Base-by-base conservation (phyloP, 2,113 vertebrate species). In the Cinclus mexicanus region DNA sequence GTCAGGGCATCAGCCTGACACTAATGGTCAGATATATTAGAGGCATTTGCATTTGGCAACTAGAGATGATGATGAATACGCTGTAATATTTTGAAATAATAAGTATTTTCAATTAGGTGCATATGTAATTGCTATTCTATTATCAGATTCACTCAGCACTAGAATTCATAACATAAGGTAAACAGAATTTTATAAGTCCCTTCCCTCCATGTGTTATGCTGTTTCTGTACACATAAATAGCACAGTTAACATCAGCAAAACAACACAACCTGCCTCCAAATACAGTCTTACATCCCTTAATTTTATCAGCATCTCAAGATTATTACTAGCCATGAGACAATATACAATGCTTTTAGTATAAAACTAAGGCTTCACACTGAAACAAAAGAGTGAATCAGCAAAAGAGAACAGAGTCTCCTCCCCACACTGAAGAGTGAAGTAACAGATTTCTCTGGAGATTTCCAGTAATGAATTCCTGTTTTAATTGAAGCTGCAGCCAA, bases 401-500 rank as follows among this genome's bases (percentile, higher is more conserved):
- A 81, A 92, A 87, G 44, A 83, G 57, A 83, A 83, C 10, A n/a
- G 41, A 83, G 87, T 57, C 71, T 95, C 42, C 47, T 85, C 21
- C 46, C 35, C 22, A 31, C 14, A 79, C 25, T 81, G 74, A 89
- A 93, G 52, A 72, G 31, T 31, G 59, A 96, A 96, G 83, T 55
- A 95, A 70, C 46, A 89, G 85, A 47, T 42, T 94, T 93, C 60
- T 96, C 97, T 86, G 59, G 97, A 97, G 97, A 75, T 50, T 96
- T 96, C 75, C 72, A 50, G 71, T 97, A 98, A 98, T 97, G 96
- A 98, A 97, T 98, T 98, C 91, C 82, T 87, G 57, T 90, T 97
- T 97, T 98, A 98, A 98, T 97, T 98, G 97, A 97, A 52, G 71
- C 63, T 84, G 81, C 93, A 93, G 88, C 89, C 28, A 49, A 96